Conservation (phyloP, 1,140 invertebrate genomes). For the Asobara japonica region DNA sequence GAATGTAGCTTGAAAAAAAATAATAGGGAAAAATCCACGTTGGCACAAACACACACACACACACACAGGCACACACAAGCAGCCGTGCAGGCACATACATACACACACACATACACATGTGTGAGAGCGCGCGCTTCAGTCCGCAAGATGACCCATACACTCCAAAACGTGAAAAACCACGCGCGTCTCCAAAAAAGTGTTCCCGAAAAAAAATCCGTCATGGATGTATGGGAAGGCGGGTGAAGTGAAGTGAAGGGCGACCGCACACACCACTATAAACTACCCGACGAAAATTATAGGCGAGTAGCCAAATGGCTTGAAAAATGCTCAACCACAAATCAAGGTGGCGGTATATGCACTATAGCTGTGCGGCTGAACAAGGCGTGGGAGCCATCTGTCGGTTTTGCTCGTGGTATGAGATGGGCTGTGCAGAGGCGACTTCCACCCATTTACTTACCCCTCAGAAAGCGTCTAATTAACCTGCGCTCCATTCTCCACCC, state of each 20-base stretch:
- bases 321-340: constrained; percentile 66
- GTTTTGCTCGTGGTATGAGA: constrained; percentile 27
- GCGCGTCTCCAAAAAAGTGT: neutral
- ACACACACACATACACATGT: no score
- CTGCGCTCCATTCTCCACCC: neutral
- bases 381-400: constrained; percentile 62
- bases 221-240: neutral
- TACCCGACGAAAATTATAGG: constrained; percentile 56
- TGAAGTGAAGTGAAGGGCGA: neutral
- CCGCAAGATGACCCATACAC: neutral
- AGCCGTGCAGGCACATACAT: no score
- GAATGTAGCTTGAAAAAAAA: no score
- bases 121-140: no score
- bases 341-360: constrained; percentile 55
- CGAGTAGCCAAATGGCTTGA: constrained; percentile 58
- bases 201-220: neutral
- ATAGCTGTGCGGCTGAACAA: no score
- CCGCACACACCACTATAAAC: neutral
- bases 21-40: no score
- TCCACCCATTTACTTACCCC: constrained; percentile 13
- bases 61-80: no score
- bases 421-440: neutral
- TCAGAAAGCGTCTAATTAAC: neutral
- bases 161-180: neutral
- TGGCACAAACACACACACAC: no score